These are phyloP conservation scores for Drosophila orena DNA, from an alignment of 1,140 invertebrate species.

Conservation along the genomic window DNA sequence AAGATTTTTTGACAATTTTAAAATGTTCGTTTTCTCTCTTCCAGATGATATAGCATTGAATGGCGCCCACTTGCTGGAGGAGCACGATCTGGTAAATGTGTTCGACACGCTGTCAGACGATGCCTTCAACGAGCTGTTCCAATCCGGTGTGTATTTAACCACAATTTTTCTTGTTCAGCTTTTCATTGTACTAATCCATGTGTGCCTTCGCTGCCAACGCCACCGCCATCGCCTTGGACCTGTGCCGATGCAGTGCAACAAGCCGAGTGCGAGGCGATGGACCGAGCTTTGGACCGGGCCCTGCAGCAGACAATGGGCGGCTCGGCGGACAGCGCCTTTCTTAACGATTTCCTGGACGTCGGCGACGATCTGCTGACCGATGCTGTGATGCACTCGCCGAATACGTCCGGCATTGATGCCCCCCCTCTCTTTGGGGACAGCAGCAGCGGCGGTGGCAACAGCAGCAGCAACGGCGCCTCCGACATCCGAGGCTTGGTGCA, in stretches of 20 bases:
- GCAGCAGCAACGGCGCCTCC: conserved; percentile 58
- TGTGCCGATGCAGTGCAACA: conserved; percentile 87
- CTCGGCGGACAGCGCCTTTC: conserved; percentile 85
- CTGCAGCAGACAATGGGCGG: conserved; percentile 90
- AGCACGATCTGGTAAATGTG: conserved; percentile 95
- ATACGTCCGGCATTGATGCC: conserved; percentile 75
- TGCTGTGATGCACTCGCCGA: conserved; percentile 74
- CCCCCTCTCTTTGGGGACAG: conserved; percentile 76
- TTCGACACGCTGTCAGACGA: conserved; percentile 95
- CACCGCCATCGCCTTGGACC: conserved; percentile 25
- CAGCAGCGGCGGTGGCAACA: conserved; percentile 58
- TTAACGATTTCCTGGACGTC: conserved; percentile 78
- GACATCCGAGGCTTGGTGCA: conserved; percentile 81
- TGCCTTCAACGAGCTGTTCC: conserved; percentile 96
- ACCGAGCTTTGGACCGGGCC: conserved; percentile 92
- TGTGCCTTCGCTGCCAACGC: conserved; percentile 53
- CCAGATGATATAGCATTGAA: conserved; percentile 85
- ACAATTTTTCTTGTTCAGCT: conserved; percentile 63
- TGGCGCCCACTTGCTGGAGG: conserved; percentile 88
- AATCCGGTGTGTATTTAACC: conserved; percentile 84
- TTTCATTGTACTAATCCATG: conserved; percentile 75
- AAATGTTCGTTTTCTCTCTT: conserved; percentile 17
- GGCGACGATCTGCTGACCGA: conserved; percentile 74
- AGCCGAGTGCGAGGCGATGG: conserved; percentile 93
- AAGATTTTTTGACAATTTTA: conserved; percentile 7